Conservation (phyloP, 2,888 invertebrate species). For the Ernsta delagoae region DNA sequence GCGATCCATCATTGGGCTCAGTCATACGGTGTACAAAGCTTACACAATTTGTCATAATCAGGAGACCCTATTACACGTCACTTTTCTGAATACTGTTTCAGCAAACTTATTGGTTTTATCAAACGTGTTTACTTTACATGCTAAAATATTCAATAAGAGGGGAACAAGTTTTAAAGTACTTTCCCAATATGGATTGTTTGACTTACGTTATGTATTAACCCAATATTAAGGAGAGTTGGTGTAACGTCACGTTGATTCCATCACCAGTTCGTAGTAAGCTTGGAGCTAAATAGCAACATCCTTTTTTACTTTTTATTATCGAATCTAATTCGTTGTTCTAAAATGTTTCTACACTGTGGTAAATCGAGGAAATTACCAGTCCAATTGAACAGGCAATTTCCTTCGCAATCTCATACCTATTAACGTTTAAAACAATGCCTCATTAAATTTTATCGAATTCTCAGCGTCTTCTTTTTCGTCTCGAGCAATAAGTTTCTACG, state of each 20-base stretch:
- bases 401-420: not conserved
- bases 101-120: not conserved
- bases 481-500: constrained; percentile 29
- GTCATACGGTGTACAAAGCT: constrained; percentile 20
- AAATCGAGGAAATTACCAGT: not conserved
- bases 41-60: constrained; percentile 32
- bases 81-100: constrained; percentile 15
- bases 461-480: constrained; percentile 8
- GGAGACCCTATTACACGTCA: constrained; percentile 17
- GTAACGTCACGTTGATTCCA: too few relatives aligned
- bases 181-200: too few relatives aligned
- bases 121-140: not conserved
- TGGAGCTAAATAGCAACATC: too few relatives aligned
- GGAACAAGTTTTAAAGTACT: too few relatives aligned
- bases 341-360: too few relatives aligned
- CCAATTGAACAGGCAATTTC: too few relatives aligned
- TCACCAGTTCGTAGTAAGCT: too few relatives aligned
- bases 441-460: constrained; percentile 28
- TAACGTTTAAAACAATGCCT: constrained; percentile 10
- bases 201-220: too few relatives aligned
- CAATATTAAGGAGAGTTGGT: too few relatives aligned
- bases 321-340: too few relatives aligned
- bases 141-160: too few relatives aligned
- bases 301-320: not conserved
- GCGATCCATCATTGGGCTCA: constrained; percentile 20